These are phyloP conservation scores for Anthonomus grandis DNA, from an alignment of 1,140 invertebrate species.

Conservation along the genomic window DNA sequence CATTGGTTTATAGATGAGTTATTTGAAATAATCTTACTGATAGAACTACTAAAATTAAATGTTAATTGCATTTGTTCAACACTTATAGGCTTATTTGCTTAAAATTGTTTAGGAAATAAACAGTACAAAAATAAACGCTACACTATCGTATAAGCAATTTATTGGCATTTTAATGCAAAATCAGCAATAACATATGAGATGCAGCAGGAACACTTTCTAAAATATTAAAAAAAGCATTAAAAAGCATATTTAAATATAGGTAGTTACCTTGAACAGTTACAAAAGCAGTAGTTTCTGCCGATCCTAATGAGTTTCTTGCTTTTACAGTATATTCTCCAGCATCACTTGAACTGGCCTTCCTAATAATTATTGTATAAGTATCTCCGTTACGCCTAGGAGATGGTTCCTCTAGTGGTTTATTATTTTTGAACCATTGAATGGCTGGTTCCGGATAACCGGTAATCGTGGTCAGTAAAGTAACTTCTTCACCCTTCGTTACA, in stretches of 20 bases:
- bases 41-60: not conserved
- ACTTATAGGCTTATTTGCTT: not conserved
- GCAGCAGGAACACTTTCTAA: not conserved
- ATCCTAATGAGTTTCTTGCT: constrained; percentile 75
- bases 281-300: constrained; percentile 68
- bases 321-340: constrained; percentile 76
- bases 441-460: constrained; percentile 77
- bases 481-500: constrained; percentile 74
- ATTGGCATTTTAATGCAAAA: not conserved
- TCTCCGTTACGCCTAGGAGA: constrained; percentile 64
- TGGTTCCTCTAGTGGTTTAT: constrained; percentile 60
- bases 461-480: constrained; percentile 72
- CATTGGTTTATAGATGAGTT: no score
- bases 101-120: not conserved
- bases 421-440: constrained; percentile 76
- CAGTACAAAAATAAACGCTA: not conserved
- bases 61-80: not conserved
- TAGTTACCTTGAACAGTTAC: constrained; percentile 79
- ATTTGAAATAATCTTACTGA: no score
- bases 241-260: no score
- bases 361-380: constrained; percentile 64
- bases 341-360: constrained; percentile 65
- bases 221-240: not conserved
- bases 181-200: not conserved
- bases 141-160: not conserved